Conservation (phyloP, 2,888 invertebrate species). For the Diadegma fenestrale region DNA sequence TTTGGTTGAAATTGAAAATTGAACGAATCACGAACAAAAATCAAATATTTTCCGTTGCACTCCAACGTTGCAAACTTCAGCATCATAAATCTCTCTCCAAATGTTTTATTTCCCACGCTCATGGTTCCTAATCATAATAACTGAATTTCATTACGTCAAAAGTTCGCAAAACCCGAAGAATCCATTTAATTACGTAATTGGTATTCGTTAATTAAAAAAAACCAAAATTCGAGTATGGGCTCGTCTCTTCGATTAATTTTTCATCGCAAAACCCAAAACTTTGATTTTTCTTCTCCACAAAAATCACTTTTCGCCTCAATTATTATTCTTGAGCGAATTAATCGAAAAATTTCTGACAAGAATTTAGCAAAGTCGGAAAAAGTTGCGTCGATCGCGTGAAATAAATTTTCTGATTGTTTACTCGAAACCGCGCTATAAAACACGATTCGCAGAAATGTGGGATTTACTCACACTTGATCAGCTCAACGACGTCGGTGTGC, state of each 20-base stretch:
- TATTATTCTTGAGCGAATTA: no score
- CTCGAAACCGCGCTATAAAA: not conserved
- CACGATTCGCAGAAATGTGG: not conserved
- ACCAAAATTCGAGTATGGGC: not conserved
- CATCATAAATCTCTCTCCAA: no score
- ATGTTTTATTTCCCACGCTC: not conserved
- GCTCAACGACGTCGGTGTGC: slow-evolving; percentile 97
- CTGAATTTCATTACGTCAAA: not conserved
- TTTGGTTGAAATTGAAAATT: no score
- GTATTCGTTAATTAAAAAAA: not conserved
- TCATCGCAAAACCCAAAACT: not conserved
- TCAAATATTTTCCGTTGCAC: no score
- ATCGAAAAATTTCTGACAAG: no score
- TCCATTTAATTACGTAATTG: not conserved
- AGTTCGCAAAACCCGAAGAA: not conserved
- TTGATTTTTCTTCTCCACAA: not conserved
- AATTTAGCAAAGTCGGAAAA: no score
- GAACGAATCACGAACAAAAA: no score
- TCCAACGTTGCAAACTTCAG: no score
- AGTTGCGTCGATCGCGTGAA: not conserved
- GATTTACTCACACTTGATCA: slow-evolving; percentile 94
- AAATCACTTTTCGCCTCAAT: not conserved
- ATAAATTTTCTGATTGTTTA: not conserved
- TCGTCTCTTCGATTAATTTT: not conserved
- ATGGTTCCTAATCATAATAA: not conserved